Evolutionary conservation across 1,140 invertebrate genomes (phyloP).

Genomic region (Sitophilus oryzae): DNA sequence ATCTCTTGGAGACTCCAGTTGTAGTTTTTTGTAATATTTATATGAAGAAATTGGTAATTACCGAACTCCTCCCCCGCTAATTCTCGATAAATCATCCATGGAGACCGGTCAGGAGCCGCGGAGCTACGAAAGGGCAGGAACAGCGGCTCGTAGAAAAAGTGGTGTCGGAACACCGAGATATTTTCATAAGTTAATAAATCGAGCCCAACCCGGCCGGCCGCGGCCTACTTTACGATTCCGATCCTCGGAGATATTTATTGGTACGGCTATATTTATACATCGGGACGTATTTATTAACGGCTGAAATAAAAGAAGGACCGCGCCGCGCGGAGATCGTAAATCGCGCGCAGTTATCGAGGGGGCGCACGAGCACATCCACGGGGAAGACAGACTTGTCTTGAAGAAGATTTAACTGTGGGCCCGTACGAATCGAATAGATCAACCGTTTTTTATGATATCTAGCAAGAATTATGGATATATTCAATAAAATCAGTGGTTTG

Average conservation of each 20-base stretch:
- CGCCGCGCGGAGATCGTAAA: constrained; percentile 35
- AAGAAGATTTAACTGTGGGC: too few species aligned
- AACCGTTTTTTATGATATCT: too few species aligned
- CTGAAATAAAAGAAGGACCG: constrained; percentile 37
- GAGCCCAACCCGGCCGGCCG: constrained; percentile 27
- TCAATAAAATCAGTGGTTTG: too few species aligned
- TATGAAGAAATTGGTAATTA: too few species aligned
- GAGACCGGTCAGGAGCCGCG: too few species aligned
- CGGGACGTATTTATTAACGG: constrained; percentile 40
- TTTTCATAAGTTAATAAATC: constrained; percentile 32
- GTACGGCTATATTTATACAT: constrained; percentile 33
- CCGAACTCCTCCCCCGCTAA: constrained; percentile 10
- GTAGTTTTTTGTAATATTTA: too few species aligned
- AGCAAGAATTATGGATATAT: too few species aligned
- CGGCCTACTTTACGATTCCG: constrained; percentile 38
- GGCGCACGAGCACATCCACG: too few species aligned
- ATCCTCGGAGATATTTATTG: constrained; percentile 39
- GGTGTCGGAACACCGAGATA: constrained; percentile 26
- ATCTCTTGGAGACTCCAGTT: too few species aligned
- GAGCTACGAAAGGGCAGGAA: too few species aligned
- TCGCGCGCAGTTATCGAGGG: constrained; percentile 36
- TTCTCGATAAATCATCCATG: constrained; percentile 12
- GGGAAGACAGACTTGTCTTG: too few species aligned
- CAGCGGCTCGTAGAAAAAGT: constrained; percentile 19
- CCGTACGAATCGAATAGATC: too few species aligned